Evolutionary conservation across 2,797 vertebrate species (phyloP).

Genomic region (Melanotaenia boesemani): DNA sequence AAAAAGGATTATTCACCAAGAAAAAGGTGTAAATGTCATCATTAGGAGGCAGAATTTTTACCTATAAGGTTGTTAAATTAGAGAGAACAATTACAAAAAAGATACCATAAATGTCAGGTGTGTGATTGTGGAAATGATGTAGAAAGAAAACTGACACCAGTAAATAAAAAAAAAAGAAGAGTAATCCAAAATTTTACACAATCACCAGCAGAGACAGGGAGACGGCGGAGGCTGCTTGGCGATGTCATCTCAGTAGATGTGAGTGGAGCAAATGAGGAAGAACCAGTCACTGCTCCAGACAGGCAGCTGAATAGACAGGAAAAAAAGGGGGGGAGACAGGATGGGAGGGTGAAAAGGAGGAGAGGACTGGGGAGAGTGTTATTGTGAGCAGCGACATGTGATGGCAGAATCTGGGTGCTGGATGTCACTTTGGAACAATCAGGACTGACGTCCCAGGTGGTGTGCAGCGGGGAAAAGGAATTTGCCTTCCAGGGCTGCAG

Average conservation of each 20-base stretch:
- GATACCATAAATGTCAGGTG: background rate
- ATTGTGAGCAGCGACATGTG: slow-evolving; percentile 71
- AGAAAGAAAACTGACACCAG: background rate
- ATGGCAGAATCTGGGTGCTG: slow-evolving; percentile 74
- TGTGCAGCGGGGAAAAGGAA: slow-evolving; percentile 36
- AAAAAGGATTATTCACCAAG: background rate
- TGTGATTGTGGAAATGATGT: slow-evolving; percentile 5
- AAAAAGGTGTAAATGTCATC: background rate
- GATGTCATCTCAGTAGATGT: slow-evolving; percentile 64
- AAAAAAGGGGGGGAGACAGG: slow-evolving; percentile 66
- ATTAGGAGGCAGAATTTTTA: background rate
- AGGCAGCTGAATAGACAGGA: slow-evolving; percentile 69
- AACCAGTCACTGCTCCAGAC: slow-evolving; percentile 70
- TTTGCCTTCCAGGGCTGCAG: slow-evolving; percentile 46
- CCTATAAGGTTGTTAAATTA: background rate
- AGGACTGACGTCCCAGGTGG: slow-evolving; percentile 65
- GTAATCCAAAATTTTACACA: slow-evolving; percentile 41
- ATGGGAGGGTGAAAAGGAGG: slow-evolving; percentile 41
- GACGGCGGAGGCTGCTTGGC: slow-evolving; percentile 51
- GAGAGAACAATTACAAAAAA: background rate
- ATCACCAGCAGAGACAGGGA: slow-evolving; percentile 14
- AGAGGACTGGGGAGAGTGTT: slow-evolving; percentile 43
- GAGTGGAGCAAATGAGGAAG: slow-evolving; percentile 75
- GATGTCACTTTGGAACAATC: slow-evolving; percentile 78
- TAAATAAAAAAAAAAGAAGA: slow-evolving; percentile 10